phyloP scores from a whole-genome alignment of 2,888 invertebrate genomes.

The Melieria picta region DNA sequence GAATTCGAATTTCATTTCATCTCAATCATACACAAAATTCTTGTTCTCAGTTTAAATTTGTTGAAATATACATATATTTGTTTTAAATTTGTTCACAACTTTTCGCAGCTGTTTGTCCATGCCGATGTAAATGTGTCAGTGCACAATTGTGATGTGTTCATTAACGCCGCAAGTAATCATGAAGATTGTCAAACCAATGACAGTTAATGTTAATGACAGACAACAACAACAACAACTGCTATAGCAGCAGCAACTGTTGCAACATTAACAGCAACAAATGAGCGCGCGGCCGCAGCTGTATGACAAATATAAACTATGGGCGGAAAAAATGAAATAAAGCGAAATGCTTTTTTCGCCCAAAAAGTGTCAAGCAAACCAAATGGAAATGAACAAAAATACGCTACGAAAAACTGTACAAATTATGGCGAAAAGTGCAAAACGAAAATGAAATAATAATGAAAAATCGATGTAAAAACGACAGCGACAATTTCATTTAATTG shows the following conservation, averaged over 20 bases:
- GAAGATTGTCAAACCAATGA: constrained; percentile 30
- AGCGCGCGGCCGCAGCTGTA: constrained; percentile 22
- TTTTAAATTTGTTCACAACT: no score
- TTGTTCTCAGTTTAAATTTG: no score
- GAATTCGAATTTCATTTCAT: no score
- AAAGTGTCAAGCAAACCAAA: neutral
- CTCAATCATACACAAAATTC: no score
- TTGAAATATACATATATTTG: no score
- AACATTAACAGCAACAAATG: constrained; percentile 25
- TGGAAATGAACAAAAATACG: neutral
- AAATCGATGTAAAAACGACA: constrained; percentile 56
- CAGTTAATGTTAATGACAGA: constrained; percentile 33
- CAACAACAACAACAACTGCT: constrained; percentile 31
- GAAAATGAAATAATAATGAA: constrained; percentile 29
- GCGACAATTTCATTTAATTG: constrained; percentile 58
- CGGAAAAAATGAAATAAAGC: constrained; percentile 16
- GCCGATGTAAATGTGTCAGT: no score
- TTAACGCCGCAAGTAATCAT: constrained; percentile 28
- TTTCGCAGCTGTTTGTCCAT: no score
- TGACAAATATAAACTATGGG: constrained; percentile 27
- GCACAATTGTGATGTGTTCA: constrained; percentile 16
- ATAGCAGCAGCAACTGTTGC: constrained; percentile 8
- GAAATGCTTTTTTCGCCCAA: neutral
- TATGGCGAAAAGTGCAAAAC: neutral
- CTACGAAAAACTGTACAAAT: neutral